Evolutionary conservation across 2,113 vertebrate genomes (phyloP), one percentile per base, ranked within the genome.

Genomic region (Xyrauchen texanus): DNA sequence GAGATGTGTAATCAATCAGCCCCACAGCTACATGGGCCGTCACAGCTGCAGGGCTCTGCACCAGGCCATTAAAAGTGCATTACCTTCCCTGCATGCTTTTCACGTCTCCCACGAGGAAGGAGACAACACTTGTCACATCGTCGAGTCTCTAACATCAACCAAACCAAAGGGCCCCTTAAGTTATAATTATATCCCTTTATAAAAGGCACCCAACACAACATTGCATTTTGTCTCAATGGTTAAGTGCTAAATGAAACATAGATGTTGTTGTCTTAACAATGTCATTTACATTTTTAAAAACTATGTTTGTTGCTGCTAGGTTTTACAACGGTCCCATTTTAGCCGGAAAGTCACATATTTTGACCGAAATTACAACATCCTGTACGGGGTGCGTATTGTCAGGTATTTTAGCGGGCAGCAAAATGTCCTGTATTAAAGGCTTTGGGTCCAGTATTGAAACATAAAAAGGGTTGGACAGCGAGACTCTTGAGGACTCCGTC

Each of bases 11-110:
- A 90, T 91, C 85, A 89, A 88, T 91, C 88, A 88, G 82, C 62
- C n/a, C 64, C 51, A 10, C 57, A 34, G 76, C 78, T 78, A 16
- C 2, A 58, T 65, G 65, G 70, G 3, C 74, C 68, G 72, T 61
- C 75, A 81, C 63, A 57, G 62, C 21, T 72, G 53, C 66, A 84
- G 86, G 84, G 84, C 81, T 76, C 82, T 80, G 84, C 73, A 82
- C 72, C 80, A 76, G 80, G 77, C 81, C 89, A 91, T 91, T 93
- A 90, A 90, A 90, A 88, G 81, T 82, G 83, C 83, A 90, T 90
- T 88, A 90, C 69, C 77, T 79, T 83, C 86, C 82, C 80, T 82
- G 84, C 69, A 85, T 86, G 83, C 83, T 9, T 42, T 84, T 90
- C 86, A 86, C 78, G 67, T 52, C 77, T 80, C 74, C 57, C 61